A percentile compares a stretch with the other conserved stretches of the same genome.
Evolutionary conservation across 2,888 invertebrate genomes (phyloP).

Genomic region (Polia nebulosa): DNA sequence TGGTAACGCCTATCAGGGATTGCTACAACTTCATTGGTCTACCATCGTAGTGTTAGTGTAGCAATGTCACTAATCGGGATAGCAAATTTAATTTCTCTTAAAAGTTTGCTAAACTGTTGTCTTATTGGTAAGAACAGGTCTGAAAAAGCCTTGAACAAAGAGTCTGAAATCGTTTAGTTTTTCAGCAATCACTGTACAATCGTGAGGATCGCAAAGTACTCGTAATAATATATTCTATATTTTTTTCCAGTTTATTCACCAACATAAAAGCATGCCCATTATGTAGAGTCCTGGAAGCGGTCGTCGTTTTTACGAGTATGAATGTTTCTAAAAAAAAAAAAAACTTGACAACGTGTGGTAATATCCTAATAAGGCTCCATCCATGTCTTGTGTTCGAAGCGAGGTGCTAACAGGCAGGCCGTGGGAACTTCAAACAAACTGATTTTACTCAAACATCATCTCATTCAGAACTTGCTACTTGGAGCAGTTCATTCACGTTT

Average conservation of each 20-base stretch:
- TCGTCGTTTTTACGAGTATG: slow-evolving; percentile 32
- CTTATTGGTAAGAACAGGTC: no score
- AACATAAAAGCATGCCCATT: slow-evolving; percentile 7
- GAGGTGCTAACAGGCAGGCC: slow-evolving; percentile 83
- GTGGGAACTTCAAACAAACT: slow-evolving; percentile 86
- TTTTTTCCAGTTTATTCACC: neutral
- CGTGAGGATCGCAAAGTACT: no score
- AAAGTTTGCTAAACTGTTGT: no score
- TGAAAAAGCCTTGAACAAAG: neutral
- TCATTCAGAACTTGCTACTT: slow-evolving; percentile 61
- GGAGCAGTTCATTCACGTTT: slow-evolving; percentile 62
- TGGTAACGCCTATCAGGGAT: no score
- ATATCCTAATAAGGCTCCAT: slow-evolving; percentile 63
- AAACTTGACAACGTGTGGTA: slow-evolving; percentile 58
- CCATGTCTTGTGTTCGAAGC: slow-evolving; percentile 62
- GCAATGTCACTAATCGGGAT: no score
- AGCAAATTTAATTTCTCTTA: no score
- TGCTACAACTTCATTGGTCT: no score
- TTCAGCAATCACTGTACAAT: neutral
- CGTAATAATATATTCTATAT: neutral
- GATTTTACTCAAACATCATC: slow-evolving; percentile 63
- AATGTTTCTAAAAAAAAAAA: no score
- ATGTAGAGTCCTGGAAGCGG: neutral
- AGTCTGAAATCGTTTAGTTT: neutral
- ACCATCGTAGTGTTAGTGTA: no score